Conservation (phyloP, 1,140 invertebrate genomes). For the Lineus longissimus region DNA sequence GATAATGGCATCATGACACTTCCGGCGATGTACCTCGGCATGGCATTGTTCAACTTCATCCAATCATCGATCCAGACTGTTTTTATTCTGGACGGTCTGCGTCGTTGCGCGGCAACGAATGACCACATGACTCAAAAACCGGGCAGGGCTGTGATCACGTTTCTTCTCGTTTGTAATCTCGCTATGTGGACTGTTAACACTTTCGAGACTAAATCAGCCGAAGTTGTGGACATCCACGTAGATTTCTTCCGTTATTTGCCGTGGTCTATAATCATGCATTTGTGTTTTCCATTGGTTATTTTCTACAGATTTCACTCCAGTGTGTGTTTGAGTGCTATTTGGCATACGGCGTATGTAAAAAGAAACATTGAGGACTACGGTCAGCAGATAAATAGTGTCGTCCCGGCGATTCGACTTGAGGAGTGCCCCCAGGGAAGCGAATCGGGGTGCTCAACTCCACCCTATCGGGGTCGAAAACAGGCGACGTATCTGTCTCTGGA, state of each 20-base stretch:
- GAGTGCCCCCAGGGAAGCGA: no score
- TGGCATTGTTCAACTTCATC: slow-evolving; percentile 76
- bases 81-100: slow-evolving; percentile 86
- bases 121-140: slow-evolving; percentile 61
- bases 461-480: no score
- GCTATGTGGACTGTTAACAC: slow-evolving; percentile 80
- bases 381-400: no score
- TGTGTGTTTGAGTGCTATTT: slow-evolving; percentile 94
- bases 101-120: slow-evolving; percentile 49
- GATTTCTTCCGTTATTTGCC: slow-evolving; percentile 91
- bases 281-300: slow-evolving; percentile 91
- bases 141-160: slow-evolving; percentile 72
- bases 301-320: slow-evolving; percentile 96
- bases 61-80: slow-evolving; percentile 87
- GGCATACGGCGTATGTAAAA: slow-evolving; percentile 82
- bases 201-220: slow-evolving; percentile 77
- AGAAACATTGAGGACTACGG: no score
- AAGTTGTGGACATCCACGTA: slow-evolving; percentile 52
- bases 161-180: no score
- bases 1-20: slow-evolving; percentile 60
- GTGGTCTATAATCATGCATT: slow-evolving; percentile 96
- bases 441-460: no score
- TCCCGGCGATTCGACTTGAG: no score
- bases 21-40: slow-evolving; percentile 67
- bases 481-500: no score